Conservation (phyloP, 2,797 vertebrate genomes). For the Aythya fuligula region DNA sequence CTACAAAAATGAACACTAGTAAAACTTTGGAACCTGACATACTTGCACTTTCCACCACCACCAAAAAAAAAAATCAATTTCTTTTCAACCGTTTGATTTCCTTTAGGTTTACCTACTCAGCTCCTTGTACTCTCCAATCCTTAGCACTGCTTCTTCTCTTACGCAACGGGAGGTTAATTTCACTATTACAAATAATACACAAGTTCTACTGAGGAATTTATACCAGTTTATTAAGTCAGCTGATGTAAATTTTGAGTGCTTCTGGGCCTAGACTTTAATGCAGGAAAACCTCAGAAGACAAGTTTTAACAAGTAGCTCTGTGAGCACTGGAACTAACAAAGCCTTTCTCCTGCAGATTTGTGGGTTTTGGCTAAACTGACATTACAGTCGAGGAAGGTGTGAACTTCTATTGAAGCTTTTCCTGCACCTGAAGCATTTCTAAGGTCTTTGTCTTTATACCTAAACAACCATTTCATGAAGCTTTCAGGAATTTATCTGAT, state of each 20-base stretch:
- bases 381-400: neutral
- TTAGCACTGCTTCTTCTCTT: neutral
- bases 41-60: neutral
- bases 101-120: neutral
- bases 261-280: neutral
- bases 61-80: neutral
- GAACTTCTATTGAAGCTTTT: neutral
- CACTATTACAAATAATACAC: neutral
- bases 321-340: neutral
- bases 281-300: conserved; percentile 9
- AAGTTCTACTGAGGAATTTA: neutral
- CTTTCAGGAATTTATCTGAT: neutral
- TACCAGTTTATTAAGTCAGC: neutral
- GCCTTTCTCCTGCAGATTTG: neutral
- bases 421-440: neutral
- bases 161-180: neutral
- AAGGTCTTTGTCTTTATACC: neutral
- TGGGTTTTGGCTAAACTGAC: neutral
- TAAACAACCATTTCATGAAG: neutral
- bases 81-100: neutral
- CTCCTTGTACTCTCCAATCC: rapidly evolving
- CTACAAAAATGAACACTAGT: neutral
- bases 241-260: neutral
- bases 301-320: neutral
- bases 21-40: neutral